Conservation (phyloP, 2,113 vertebrate genomes). For the Mesitornis unicolor region DNA sequence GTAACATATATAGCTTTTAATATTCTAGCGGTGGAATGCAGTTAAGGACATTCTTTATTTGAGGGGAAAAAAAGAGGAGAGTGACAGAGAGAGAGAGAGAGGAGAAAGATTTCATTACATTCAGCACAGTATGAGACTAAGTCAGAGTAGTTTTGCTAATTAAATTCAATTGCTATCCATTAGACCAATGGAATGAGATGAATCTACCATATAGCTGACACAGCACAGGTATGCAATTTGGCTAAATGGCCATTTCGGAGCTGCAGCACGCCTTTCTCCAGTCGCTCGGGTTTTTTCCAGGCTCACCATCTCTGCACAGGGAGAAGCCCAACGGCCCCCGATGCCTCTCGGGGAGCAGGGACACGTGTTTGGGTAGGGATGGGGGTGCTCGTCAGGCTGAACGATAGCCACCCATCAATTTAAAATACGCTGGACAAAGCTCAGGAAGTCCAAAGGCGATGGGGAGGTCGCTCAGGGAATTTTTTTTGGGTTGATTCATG, state of each 20-base stretch:
- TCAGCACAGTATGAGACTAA: constrained; percentile 80
- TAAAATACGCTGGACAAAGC: background rate
- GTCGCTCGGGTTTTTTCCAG: constrained; percentile 75
- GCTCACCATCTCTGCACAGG: constrained; percentile 15
- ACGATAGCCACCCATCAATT: background rate
- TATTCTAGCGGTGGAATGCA: constrained; percentile 72
- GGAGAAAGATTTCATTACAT: constrained; percentile 81
- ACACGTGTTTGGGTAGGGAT: constrained; percentile 2
- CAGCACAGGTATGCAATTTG: constrained; percentile 95
- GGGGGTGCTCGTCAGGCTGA: background rate
- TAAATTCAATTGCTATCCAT: constrained; percentile 98
- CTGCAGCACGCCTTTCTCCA: constrained; percentile 69
- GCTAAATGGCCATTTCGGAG: constrained; percentile 85
- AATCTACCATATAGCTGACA: constrained; percentile 90
- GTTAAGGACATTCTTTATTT: constrained; percentile 77
- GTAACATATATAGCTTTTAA: constrained; percentile 74
- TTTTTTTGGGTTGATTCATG: background rate
- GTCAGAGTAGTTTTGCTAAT: constrained; percentile 96
- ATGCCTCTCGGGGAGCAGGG: constrained; percentile 35
- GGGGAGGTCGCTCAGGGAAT: background rate
- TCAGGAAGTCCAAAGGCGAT: fast-evolving
- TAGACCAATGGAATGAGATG: constrained; percentile 93
- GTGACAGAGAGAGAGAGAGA: constrained; percentile 23
- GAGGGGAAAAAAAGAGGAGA: background rate
- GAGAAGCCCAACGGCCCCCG: constrained; percentile 39